A percentile compares a stretch with the other conserved stretches of the same genome.
Conservation (phyloP, 1,140 invertebrate genomes). For the Drosophila punjabiensis region DNA sequence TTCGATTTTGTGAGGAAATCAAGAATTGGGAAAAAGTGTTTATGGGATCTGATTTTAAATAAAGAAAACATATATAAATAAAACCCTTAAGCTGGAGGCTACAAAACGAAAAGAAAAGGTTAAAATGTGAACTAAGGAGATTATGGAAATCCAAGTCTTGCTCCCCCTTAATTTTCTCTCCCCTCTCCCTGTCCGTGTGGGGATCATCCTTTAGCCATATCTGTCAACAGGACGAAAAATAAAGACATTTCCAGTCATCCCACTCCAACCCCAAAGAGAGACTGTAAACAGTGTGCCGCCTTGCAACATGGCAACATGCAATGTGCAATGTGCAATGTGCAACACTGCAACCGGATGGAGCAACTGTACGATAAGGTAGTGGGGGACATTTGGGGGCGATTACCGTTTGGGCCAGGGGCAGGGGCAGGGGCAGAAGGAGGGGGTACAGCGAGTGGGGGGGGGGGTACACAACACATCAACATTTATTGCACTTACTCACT, state of each 20-base stretch:
- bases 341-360: slow-evolving; percentile 44
- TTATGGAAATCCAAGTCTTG: neutral
- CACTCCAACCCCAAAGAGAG: neutral
- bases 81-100: neutral
- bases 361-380: slow-evolving; percentile 20
- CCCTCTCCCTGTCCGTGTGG: neutral
- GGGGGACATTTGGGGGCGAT: slow-evolving; percentile 9
- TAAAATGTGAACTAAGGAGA: neutral
- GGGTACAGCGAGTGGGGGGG: neutral
- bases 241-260: slow-evolving; percentile 31
- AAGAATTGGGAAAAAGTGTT: neutral
- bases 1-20: neutral
- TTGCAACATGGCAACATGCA: slow-evolving; percentile 32
- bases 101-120: neutral
- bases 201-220: slow-evolving; percentile 13
- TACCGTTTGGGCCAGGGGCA: slow-evolving; percentile 8
- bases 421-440: neutral
- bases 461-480: slow-evolving; percentile 31
- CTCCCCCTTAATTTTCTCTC: neutral
- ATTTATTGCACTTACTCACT: slow-evolving; percentile 56
- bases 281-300: slow-evolving; percentile 24
- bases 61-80: neutral
- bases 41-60: too few species aligned
- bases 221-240: slow-evolving; percentile 41
- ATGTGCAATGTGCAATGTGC: slow-evolving; percentile 19